phyloP scores from a whole-genome alignment of 2,888 invertebrate genomes.

The Eugnorisma glareosa region DNA sequence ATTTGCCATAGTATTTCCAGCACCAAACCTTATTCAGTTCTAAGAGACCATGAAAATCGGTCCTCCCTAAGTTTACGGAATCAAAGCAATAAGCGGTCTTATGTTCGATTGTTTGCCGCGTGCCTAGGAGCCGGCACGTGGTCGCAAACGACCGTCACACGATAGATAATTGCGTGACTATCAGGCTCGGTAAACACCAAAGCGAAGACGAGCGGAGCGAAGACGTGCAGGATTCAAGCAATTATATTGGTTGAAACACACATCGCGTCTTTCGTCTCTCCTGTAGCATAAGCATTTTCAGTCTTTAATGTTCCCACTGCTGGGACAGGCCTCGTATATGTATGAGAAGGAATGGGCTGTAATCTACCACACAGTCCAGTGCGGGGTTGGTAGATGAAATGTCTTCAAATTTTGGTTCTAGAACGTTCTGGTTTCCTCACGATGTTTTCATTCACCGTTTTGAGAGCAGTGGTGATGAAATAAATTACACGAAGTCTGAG shows the following conservation, averaged over 20 bases:
- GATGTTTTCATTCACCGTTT: not conserved
- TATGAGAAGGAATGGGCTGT: not conserved
- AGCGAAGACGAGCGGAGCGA: not conserved
- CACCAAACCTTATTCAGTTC: not conserved
- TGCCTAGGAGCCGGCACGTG: slow-evolving; percentile 37
- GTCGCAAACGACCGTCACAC: slow-evolving; percentile 29
- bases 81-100: slow-evolving; percentile 16
- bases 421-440: no score
- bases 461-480: not conserved
- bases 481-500: no score
- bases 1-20: not conserved
- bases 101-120: slow-evolving; percentile 25
- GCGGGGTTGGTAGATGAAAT: not conserved
- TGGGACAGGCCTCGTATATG: not conserved
- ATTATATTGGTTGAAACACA: not conserved
- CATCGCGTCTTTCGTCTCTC: not conserved
- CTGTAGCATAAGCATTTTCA: not conserved
- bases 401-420: not conserved
- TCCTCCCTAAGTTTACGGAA: not conserved
- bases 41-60: slow-evolving; percentile 1
- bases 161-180: slow-evolving; percentile 41
- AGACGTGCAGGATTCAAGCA: not conserved
- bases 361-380: fast-evolving
- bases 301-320: not conserved
- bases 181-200: not conserved